A percentile compares a stretch with the other conserved stretches of the same genome.
phyloP scores from a whole-genome alignment of 2,888 invertebrate genomes.

The Morinoia aosen region DNA sequence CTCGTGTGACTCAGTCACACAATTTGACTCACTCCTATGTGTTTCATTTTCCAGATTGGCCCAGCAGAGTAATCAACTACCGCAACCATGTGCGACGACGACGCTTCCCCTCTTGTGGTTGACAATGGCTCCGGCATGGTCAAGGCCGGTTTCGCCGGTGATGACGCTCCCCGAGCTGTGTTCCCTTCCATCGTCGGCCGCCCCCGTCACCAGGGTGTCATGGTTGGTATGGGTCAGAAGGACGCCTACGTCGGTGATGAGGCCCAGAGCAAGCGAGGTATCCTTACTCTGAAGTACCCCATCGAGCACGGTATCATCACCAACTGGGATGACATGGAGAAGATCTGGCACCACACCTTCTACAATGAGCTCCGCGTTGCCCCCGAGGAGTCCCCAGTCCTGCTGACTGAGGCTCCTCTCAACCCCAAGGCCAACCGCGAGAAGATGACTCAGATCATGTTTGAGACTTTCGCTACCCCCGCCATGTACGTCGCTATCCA shows the following conservation, averaged over 20 bases:
- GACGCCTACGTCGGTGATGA: slow-evolving; percentile 97
- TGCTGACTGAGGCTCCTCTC: slow-evolving; percentile 76
- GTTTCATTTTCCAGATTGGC: background rate
- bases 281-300: slow-evolving; percentile 75
- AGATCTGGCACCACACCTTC: slow-evolving; percentile 99
- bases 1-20: background rate
- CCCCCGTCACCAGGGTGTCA: slow-evolving; percentile 83
- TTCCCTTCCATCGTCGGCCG: slow-evolving; percentile 92
- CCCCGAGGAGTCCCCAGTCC: slow-evolving; percentile 76
- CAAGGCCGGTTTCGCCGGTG: slow-evolving; percentile 93
- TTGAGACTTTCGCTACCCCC: slow-evolving; percentile 40
- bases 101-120: slow-evolving; percentile 62
- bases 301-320: slow-evolving; percentile 77
- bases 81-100: slow-evolving; percentile 65
- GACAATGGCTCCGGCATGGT: slow-evolving; percentile 79
- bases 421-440: slow-evolving; percentile 53
- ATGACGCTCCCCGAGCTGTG: slow-evolving; percentile 89
- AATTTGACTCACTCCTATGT: background rate
- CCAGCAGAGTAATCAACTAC: background rate
- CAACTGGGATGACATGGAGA: slow-evolving; percentile 99
- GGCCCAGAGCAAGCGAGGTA: slow-evolving; percentile 85
- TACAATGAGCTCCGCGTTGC: slow-evolving; percentile 97
- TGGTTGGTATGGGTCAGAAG: slow-evolving; percentile 99
- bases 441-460: slow-evolving; percentile 52
- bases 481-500: slow-evolving; percentile 55